Percentiles rank a stretch among this genome's conserved stretches.
Evolutionary conservation across 1,140 invertebrate species (phyloP).

Genomic region (Periplaneta americana): DNA sequence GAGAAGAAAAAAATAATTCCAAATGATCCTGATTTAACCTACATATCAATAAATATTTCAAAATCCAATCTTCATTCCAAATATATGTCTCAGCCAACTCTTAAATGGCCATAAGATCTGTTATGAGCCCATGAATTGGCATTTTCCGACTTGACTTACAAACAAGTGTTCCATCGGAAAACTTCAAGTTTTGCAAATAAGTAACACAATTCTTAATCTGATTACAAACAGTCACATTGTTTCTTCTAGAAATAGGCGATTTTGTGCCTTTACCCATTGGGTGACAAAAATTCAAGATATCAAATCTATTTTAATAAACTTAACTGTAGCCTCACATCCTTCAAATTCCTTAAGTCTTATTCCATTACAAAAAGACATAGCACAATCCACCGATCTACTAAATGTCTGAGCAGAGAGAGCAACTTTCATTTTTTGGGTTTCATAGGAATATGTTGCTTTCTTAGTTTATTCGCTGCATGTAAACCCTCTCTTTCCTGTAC

Average conservation of each 20-base stretch:
- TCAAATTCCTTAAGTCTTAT: no score
- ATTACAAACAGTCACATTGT: neutral
- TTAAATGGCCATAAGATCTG: neutral
- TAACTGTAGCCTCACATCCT: neutral
- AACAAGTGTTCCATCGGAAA: neutral
- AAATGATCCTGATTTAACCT: neutral
- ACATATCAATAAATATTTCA: neutral
- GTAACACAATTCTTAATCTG: neutral
- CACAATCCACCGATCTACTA: neutral
- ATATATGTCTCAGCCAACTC: neutral
- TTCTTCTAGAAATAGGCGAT: neutral
- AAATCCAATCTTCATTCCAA: neutral
- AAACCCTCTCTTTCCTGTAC: neutral
- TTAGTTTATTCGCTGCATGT: neutral
- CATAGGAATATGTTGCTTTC: neutral
- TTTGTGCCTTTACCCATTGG: neutral
- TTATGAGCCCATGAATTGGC: neutral
- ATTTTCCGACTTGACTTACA: neutral
- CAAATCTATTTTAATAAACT: neutral
- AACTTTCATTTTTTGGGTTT: no score
- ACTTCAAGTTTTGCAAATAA: neutral
- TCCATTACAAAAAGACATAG: neutral
- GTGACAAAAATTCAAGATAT: neutral
- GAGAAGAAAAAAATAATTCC: neutral
- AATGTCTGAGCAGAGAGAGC: neutral